A percentile compares a stretch with the other conserved stretches of the same genome.
phyloP scores from a whole-genome alignment of 2,888 invertebrate species.

The Conistra vaccinii region DNA sequence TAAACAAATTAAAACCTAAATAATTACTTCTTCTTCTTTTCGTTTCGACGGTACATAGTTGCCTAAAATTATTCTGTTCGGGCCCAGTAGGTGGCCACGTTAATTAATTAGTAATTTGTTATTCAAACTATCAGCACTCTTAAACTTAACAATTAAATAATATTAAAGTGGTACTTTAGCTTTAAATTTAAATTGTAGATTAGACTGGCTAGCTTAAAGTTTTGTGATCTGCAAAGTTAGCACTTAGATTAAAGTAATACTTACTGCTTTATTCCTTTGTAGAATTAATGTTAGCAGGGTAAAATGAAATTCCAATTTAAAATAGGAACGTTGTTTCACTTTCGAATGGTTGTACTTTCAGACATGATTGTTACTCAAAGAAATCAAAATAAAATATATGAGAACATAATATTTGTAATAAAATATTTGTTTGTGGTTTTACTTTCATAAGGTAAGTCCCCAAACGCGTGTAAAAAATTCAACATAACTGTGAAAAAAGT shows the following conservation, averaged over 20 bases:
- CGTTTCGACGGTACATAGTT: not conserved
- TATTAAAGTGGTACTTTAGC: not conserved
- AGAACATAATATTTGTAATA: too few relatives aligned
- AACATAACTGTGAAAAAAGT: not conserved
- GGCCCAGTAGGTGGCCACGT: too few relatives aligned
- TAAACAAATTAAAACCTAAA: not conserved
- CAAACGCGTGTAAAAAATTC: not conserved
- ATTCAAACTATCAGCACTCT: not conserved
- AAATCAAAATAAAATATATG: not conserved
- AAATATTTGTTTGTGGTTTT: not conserved
- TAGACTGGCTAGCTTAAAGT: too few relatives aligned
- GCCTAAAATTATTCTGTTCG: not conserved
- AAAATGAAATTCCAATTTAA: not conserved
- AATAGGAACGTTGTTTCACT: not conserved
- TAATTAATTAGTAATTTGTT: not conserved
- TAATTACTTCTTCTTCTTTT: not conserved
- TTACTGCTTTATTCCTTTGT: not conserved
- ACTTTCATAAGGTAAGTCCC: too few relatives aligned
- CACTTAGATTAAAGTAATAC: not conserved
- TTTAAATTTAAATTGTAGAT: constrained; percentile 3
- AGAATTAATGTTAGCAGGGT: not conserved
- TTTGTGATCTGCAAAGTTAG: not conserved
- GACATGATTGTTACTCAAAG: not conserved
- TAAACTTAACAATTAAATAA: not conserved
- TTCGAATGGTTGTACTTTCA: not conserved